These are phyloP conservation scores for Pelecanus crispus DNA, from an alignment of 2,113 vertebrate species.

Conservation along the genomic window DNA sequence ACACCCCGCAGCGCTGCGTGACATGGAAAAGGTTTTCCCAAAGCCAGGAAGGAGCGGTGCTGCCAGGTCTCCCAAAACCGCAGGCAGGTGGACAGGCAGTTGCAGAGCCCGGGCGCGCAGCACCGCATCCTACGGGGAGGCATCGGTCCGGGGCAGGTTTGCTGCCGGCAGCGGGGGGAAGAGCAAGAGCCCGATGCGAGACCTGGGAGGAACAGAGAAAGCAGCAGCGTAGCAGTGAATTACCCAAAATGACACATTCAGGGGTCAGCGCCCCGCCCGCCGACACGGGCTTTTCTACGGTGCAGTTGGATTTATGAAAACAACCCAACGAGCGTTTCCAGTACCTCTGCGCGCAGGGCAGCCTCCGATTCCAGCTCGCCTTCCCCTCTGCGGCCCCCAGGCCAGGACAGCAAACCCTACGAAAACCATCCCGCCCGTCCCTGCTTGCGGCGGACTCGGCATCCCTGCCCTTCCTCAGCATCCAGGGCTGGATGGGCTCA, in stretches of 20 bases:
- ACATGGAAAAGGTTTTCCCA: neutral
- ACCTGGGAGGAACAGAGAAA: neutral
- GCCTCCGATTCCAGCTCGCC: neutral
- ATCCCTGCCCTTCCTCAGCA: neutral
- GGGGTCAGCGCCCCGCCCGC: neutral
- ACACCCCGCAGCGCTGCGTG: neutral
- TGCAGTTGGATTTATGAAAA: neutral
- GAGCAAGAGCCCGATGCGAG: neutral
- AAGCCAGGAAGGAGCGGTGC: neutral
- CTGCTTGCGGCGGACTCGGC: neutral
- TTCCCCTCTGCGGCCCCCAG: neutral
- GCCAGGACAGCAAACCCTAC: neutral
- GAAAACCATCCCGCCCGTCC: neutral
- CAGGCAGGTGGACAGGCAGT: neutral
- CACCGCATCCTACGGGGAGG: neutral
- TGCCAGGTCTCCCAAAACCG: neutral
- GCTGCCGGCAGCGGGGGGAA: neutral
- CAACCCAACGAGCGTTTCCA: neutral
- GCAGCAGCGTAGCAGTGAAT: too few relatives aligned
- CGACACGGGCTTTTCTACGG: neutral
- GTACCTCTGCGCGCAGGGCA: neutral
- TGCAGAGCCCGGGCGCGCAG: neutral
- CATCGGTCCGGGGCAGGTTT: neutral
- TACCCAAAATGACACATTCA: neutral
- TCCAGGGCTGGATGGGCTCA: rapidly evolving